Conservation (phyloP, 2,113 vertebrate genomes). For the Anoplopoma fimbria region DNA sequence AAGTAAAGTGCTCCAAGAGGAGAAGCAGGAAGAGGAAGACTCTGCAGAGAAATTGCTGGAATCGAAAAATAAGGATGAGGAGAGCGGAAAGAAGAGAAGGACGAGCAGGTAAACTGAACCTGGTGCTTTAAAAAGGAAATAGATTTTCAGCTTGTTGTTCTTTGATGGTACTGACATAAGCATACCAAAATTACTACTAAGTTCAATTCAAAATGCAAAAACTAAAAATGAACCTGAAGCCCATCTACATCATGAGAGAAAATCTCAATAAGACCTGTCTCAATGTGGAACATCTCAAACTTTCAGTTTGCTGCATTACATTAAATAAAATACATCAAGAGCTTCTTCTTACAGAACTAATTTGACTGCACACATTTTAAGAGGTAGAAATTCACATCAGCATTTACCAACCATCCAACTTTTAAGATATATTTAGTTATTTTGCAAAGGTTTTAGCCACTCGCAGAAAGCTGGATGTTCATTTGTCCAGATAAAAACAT, state of each 20-base stretch:
- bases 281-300: not conserved
- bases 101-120: constrained; percentile 73
- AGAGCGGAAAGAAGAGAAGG: constrained; percentile 72
- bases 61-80: constrained; percentile 72
- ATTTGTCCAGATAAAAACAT: not conserved
- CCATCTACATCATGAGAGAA: not conserved
- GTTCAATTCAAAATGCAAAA: not conserved
- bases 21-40: constrained; percentile 73
- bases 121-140: not conserved
- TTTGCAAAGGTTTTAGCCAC: not conserved
- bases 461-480: not conserved
- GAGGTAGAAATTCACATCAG: not conserved
- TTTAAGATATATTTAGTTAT: not conserved
- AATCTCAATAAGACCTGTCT: not conserved
- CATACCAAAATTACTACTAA: not conserved
- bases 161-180: not conserved
- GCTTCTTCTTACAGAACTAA: not conserved
- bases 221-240: not conserved
- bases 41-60: constrained; percentile 69
- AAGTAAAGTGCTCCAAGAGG: constrained; percentile 73
- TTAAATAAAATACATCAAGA: not conserved
- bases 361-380: not conserved
- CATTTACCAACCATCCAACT: not conserved
- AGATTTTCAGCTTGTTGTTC: not conserved
- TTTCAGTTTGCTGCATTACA: not conserved